Evolutionary conservation across 2,113 vertebrate species (phyloP).

Genomic region (Phodopus roborovskii): DNA sequence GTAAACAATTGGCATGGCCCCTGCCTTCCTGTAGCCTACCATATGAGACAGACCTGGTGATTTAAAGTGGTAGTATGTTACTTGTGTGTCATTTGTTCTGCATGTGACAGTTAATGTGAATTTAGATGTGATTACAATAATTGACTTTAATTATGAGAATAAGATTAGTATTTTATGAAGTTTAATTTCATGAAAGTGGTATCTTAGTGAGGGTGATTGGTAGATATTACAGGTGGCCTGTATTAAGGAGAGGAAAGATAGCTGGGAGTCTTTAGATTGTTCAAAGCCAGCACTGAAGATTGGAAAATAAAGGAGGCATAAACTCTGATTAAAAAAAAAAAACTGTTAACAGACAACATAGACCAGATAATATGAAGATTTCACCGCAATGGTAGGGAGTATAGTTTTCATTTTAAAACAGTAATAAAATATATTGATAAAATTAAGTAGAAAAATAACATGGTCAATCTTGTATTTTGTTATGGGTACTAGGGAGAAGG

Average conservation of each 20-base stretch:
- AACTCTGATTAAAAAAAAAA: background rate
- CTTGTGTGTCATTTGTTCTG: background rate
- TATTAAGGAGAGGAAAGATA: background rate
- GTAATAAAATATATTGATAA: background rate
- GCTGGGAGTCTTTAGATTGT: background rate
- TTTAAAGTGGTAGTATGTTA: background rate
- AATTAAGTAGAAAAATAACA: background rate
- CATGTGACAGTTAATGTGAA: background rate
- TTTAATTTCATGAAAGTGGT: conserved; percentile 8
- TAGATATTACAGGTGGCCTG: background rate
- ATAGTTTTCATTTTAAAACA: conserved; percentile 40
- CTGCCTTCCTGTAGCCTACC: background rate
- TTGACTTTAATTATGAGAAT: background rate
- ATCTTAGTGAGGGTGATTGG: background rate
- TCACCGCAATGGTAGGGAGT: background rate
- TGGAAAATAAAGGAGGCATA: background rate
- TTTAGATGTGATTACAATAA: background rate
- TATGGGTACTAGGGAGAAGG: background rate
- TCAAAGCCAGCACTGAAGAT: background rate
- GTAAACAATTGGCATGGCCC: background rate
- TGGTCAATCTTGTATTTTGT: background rate
- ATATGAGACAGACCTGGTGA: background rate
- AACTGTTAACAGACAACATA: background rate
- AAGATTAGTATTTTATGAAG: background rate
- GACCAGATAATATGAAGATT: background rate